phyloP scores from a whole-genome alignment of 2,113 vertebrate species.

The Cisticola juncidis region DNA sequence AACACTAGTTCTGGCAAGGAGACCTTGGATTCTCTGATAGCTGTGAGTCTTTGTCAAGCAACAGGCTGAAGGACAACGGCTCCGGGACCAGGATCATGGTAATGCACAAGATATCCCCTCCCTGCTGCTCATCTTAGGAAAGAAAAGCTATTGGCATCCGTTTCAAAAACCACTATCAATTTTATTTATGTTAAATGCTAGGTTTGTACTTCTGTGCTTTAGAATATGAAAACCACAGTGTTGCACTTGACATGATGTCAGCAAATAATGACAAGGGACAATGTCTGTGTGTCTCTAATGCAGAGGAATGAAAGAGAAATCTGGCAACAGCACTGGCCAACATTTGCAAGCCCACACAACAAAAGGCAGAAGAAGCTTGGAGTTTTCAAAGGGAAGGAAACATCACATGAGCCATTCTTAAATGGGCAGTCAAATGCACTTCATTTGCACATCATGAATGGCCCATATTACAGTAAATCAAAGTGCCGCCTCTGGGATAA shows the following conservation, averaged over 20 bases:
- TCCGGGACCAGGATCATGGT: not conserved
- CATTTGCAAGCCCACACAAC: not conserved
- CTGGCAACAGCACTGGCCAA: not conserved
- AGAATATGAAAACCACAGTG: not conserved
- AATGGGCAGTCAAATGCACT: conserved; percentile 17
- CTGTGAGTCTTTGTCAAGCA: not conserved
- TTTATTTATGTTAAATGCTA: not conserved
- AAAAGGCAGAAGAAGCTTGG: not conserved
- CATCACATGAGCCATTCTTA: conserved; percentile 10
- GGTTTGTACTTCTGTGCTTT: not conserved
- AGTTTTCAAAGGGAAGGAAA: conserved; percentile 35
- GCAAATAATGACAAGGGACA: not conserved
- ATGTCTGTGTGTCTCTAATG: not conserved
- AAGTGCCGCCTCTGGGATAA: not conserved
- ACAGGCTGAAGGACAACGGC: not conserved
- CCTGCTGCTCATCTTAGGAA: not conserved
- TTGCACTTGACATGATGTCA: not conserved
- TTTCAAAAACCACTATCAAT: not conserved
- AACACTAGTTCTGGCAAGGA: not conserved
- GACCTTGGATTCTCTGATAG: not conserved
- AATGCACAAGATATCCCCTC: not conserved
- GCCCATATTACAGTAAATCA: conserved; percentile 15
- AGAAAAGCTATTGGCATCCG: not conserved
- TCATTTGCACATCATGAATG: conserved; percentile 52
- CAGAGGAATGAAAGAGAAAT: not conserved